phyloP scores from a whole-genome alignment of 2,888 invertebrate genomes.

The Limnephilus auricula region DNA sequence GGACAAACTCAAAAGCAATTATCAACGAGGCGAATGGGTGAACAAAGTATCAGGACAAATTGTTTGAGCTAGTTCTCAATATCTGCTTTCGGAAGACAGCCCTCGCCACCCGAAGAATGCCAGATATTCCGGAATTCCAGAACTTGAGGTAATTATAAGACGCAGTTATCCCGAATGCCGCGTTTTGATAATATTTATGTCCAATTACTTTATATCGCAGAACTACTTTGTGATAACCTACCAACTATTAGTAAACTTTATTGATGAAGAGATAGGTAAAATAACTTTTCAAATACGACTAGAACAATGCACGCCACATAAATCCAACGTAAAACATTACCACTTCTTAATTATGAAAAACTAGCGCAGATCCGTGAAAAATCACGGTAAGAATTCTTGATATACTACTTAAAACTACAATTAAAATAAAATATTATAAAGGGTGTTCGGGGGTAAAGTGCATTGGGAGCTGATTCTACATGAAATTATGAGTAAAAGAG shows the following conservation, averaged over 20 bases:
- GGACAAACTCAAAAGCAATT: constrained; percentile 58
- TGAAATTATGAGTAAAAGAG: no score
- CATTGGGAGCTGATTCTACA: no score
- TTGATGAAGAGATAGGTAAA: neutral
- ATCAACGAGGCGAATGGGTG: constrained; percentile 53
- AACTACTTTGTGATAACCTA: neutral
- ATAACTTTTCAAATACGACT: neutral
- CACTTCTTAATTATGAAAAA: neutral
- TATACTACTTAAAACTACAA: no score
- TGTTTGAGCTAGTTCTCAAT: constrained; percentile 31
- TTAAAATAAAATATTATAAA: no score
- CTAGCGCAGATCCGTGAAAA: no score
- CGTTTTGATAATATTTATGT: neutral
- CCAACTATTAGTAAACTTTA: neutral
- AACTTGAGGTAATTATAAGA: neutral
- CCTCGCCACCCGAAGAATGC: neutral
- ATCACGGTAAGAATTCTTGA: no score
- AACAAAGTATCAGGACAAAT: constrained; percentile 55
- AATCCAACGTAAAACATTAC: neutral
- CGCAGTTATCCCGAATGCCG: neutral
- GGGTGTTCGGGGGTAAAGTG: no score
- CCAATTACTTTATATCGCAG: neutral
- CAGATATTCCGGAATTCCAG: neutral
- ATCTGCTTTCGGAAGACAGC: constrained; percentile 32
- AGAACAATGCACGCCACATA: no score